phyloP scores from a whole-genome alignment of 2,888 invertebrate species.

The Tridacna crocea region DNA sequence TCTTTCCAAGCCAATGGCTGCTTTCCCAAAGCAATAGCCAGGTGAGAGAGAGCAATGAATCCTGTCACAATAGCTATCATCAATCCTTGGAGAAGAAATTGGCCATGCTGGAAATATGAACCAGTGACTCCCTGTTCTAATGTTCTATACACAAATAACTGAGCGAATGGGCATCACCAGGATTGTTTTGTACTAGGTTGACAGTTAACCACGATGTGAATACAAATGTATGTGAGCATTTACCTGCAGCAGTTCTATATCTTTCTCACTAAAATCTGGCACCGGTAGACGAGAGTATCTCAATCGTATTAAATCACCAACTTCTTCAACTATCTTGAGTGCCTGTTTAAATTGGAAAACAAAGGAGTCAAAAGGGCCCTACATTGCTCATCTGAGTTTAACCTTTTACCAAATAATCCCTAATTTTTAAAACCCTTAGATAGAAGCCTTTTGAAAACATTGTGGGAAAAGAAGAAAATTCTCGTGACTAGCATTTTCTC shows the following conservation, averaged over 20 bases:
- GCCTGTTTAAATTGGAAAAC: conserved; percentile 63
- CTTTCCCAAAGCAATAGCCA: no score
- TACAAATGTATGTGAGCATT: neutral
- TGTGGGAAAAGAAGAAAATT: conserved; percentile 1
- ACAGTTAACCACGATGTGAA: neutral
- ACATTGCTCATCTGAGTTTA: neutral
- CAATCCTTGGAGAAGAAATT: no score
- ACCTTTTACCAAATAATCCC: neutral
- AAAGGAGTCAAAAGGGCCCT: no score
- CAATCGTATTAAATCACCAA: conserved; percentile 90
- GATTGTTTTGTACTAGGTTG: no score
- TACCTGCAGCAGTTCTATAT: conserved; percentile 57
- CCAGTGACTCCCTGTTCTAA: no score
- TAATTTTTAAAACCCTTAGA: neutral
- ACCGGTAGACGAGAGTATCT: conserved; percentile 86
- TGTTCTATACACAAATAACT: no score
- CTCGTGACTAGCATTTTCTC: neutral
- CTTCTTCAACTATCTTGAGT: conserved; percentile 87
- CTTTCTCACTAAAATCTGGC: conserved; percentile 69
- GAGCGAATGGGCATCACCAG: no score
- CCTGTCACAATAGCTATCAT: neutral
- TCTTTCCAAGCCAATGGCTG: no score
- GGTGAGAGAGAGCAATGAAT: neutral
- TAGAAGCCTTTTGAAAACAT: neutral
- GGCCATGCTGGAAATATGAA: neutral